These are phyloP conservation scores for Glomeris maerens DNA, from an alignment of 1,140 invertebrate genomes.

Conservation along the genomic window DNA sequence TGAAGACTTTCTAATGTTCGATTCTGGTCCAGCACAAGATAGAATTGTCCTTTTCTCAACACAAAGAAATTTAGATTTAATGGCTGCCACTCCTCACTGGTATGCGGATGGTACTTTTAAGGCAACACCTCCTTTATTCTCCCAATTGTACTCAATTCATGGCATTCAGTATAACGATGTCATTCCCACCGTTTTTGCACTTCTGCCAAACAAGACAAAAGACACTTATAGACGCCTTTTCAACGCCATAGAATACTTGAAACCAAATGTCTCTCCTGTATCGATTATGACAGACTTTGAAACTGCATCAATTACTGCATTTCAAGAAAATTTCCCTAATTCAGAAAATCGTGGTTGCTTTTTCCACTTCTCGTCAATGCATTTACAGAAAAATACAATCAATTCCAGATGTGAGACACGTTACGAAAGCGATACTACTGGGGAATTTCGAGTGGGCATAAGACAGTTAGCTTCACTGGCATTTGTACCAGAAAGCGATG, in stretches of 20 bases:
- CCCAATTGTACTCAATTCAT: slow-evolving; percentile 9
- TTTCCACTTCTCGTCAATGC: slow-evolving; percentile 10
- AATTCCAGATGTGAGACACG: not conserved
- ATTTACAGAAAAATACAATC: slow-evolving; percentile 7
- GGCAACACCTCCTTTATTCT: slow-evolving; percentile 12
- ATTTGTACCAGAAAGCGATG: not conserved
- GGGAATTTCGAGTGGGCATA: no score
- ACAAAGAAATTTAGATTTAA: not conserved
- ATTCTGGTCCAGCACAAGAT: not conserved
- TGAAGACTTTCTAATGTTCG: not conserved
- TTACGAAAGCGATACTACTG: no score
- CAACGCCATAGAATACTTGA: not conserved
- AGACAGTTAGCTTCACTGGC: not conserved
- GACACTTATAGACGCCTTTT: slow-evolving; percentile 9
- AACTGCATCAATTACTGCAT: slow-evolving; percentile 3
- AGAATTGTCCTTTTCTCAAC: not conserved
- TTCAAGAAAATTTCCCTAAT: slow-evolving; percentile 1
- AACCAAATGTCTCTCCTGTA: not conserved
- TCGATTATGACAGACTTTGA: slow-evolving; percentile 11
- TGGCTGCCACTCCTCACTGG: not conserved
- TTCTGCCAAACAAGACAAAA: slow-evolving; percentile 12
- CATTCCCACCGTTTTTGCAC: slow-evolving; percentile 11
- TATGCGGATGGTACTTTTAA: not conserved
- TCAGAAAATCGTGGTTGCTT: slow-evolving; percentile 1
- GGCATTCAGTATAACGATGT: not conserved